phyloP scores from a whole-genome alignment of 2,888 invertebrate genomes.

The Caenorhabditis sp. region DNA sequence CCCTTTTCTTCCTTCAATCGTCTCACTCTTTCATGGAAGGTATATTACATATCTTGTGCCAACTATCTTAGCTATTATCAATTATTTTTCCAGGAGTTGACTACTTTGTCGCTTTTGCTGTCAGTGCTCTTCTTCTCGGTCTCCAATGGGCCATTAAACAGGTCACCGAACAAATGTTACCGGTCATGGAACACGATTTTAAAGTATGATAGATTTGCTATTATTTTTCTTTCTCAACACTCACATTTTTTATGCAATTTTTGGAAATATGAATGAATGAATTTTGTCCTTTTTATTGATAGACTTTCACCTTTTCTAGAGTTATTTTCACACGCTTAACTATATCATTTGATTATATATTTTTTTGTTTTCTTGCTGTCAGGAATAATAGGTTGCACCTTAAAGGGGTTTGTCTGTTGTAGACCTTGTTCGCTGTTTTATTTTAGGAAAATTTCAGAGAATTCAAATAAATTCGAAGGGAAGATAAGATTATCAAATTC shows the following conservation, averaged over 20 bases:
- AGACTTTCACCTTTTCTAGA: no score
- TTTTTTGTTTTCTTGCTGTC: no score
- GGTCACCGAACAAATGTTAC: constrained; percentile 53
- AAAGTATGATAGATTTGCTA: constrained; percentile 23
- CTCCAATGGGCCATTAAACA: constrained; percentile 32
- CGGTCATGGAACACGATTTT: constrained; percentile 51
- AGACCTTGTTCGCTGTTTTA: no score
- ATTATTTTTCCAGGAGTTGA: constrained; percentile 20
- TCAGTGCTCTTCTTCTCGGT: constrained; percentile 18
- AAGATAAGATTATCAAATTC: no score
- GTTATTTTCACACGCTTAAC: no score
- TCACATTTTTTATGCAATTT: not conserved
- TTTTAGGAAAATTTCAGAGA: no score
- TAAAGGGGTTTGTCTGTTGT: no score
- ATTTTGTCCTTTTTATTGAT: no score
- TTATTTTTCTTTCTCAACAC: not conserved
- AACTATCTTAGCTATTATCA: not conserved
- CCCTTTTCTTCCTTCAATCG: constrained; percentile 53
- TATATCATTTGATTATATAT: no score
- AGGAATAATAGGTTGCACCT: no score
- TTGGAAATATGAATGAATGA: not conserved
- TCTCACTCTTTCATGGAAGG: constrained; percentile 50
- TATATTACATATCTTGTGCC: not conserved
- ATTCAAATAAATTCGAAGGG: no score
- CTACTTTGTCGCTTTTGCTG: constrained; percentile 33